Percentiles rank a stretch among this genome's conserved stretches.
phyloP scores from a whole-genome alignment of 2,113 vertebrate species.

The Sinosuthora webbiana region DNA sequence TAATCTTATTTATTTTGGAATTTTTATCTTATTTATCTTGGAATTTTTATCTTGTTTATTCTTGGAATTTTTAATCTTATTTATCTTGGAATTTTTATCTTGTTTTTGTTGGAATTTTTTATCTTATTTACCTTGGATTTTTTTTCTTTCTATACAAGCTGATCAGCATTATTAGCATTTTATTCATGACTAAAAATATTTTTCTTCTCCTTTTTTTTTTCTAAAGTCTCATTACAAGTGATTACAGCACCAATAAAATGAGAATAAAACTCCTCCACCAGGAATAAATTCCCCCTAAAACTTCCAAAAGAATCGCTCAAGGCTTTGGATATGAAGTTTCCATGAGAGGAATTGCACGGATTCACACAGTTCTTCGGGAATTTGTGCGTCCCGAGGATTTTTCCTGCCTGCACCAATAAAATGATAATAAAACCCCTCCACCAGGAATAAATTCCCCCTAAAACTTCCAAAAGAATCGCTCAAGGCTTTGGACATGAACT shows the following conservation, averaged over 20 bases:
- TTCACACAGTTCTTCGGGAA: not conserved
- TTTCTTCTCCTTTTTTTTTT: not conserved
- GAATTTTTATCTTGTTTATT: too few relatives aligned
- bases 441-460: too few relatives aligned
- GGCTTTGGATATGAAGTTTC: not conserved
- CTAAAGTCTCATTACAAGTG: not conserved
- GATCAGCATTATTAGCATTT: not conserved
- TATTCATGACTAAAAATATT: not conserved
- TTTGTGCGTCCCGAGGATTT: not conserved
- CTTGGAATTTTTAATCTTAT: too few relatives aligned
- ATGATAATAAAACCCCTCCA: too few relatives aligned
- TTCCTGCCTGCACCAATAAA: conserved; percentile 40
- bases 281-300: conserved; percentile 37
- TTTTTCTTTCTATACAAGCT: too few relatives aligned
- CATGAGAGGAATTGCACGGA: not conserved
- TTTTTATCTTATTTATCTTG: too few relatives aligned
- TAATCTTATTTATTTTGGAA: too few relatives aligned
- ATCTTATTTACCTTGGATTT: too few relatives aligned
- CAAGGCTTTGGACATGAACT: not conserved
- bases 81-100: too few relatives aligned
- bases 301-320: not conserved
- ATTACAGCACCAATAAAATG: not conserved
- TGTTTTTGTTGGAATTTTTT: too few relatives aligned
- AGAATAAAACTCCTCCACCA: not conserved
- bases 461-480: not conserved